Evolutionary conservation across 1,140 invertebrate genomes (phyloP), one percentile per base, ranked within the genome.

Genomic region (Microplitis demolitor): DNA sequence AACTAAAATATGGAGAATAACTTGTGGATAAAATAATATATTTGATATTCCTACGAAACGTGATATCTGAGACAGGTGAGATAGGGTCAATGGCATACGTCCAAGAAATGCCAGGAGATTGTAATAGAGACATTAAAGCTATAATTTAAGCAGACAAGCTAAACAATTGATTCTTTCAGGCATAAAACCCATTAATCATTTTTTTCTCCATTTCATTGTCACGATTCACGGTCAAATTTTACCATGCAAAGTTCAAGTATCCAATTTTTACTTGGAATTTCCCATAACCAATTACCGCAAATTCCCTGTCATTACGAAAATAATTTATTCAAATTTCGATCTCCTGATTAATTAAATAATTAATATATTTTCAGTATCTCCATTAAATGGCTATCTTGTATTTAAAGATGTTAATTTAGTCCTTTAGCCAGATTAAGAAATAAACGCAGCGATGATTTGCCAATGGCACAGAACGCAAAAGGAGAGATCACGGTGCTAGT

Each of bases 381-480:
- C 24, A 14, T 54, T n/a, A 24, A 54, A 14, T 2, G 4, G n/a
- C 5, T 13, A 14, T 54, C 53, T 53, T 53, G 24, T 56, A 31
- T 24, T 53, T 54, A 14, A 54, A 11, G 45, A 24, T 53, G 24
- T 53, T 66, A 33, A 50, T 68, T 56, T 24, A 56, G 33, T 54
- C 54, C 51, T 34, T 4, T 14, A 53, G 16, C n/a, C 51, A 24
- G 69, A 71, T 66, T 72, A 72, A 72, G 63, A 72, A 72, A 66
- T 60, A 63, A 53, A 66, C 53, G 56, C 51, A 51, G 50, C 61
- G 33, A 62, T 54, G 69, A 72, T 72, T 72, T 72, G 54, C 70
- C 70, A 72, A 72, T 72, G 70, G 63, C 35, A 66, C 53, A 54
- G 33, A 37, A 66, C 61, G 45, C 45, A 63, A 72, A 71, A 72